These are phyloP conservation scores for Laticauda laticaudata DNA, from an alignment of 2,113 vertebrate genomes.

Conservation along the genomic window DNA sequence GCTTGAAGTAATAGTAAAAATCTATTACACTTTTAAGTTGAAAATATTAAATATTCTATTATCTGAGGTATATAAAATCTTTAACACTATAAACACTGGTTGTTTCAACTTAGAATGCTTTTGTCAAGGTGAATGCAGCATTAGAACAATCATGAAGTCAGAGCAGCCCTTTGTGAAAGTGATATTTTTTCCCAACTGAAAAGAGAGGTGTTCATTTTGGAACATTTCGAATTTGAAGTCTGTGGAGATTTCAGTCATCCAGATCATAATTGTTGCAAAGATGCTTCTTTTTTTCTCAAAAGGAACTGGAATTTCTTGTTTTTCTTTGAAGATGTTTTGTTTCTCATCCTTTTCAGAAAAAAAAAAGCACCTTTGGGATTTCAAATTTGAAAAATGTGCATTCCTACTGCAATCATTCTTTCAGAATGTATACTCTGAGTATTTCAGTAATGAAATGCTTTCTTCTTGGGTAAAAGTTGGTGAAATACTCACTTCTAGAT, in stretches of 20 bases:
- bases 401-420: neutral
- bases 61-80: neutral
- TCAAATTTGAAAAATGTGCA: neutral
- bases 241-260: no score
- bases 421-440: neutral
- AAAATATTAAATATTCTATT: neutral
- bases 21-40: neutral
- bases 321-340: no score
- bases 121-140: neutral
- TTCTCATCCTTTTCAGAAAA: no score
- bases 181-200: neutral
- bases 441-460: neutral
- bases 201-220: neutral
- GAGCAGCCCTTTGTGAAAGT: neutral
- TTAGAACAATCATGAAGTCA: neutral
- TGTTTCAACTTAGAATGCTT: neutral
- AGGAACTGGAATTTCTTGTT: no score
- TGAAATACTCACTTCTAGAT: neutral
- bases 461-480: neutral
- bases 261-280: no score
- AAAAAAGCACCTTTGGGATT: no score
- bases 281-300: no score
- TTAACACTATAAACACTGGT: neutral
- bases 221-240: neutral
- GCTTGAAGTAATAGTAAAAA: neutral